Base-by-base conservation (phyloP, 2,797 vertebrate genomes). In the Lates japonicus region DNA sequence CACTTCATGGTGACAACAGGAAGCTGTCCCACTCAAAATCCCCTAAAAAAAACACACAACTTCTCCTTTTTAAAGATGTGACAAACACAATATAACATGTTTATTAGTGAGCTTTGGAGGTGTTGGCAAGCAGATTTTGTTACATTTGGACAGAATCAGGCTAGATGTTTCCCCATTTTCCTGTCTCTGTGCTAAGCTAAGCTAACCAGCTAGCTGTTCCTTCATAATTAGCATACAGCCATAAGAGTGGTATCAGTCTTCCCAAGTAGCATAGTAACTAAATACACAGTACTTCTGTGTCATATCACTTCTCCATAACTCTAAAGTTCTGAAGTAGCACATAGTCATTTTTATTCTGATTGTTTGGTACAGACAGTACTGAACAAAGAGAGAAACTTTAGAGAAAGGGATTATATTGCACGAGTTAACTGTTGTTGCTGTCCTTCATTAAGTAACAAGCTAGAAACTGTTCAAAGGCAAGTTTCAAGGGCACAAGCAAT, bases 401-500 rank as follows among this genome's bases (percentile, higher is more conserved):
- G 41, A 67, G 44, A 58, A 41, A 20, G 31, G 19, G 41, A 22
- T 31, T 49, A 19, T 62, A 20, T 35, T 59, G 20, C 42, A 51
- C 4, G 12, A 63, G 22, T 44, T 33, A 51, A 9, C 41, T 46
- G 19, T 31, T 25, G 14, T 10, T 31, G 46, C 20, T 8, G 1
- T 49, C 51, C 8, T 63, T 17, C 64, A 13, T 29, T 17, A 65
- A 65, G 63, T 9, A n/a, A 19, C 48, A 31, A 7, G 7, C 31
- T 10, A 33, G 17, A 66, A 29, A 66, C 39, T 25, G 6, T 17
- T 42, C 19, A 48, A 7, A 68, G 52, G 3, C 25, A 39, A 20
- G 22, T 63, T 76, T 60, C 31, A 71, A 46, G 52, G 37, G 37
- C 64, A 78, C 31, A 31, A 66, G 49, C 17, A 57, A 19, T 10